Percentiles rank a stretch among this genome's conserved stretches.
These are phyloP conservation scores for Athene noctua DNA, from an alignment of 2,113 vertebrate genomes.

Conservation along the genomic window DNA sequence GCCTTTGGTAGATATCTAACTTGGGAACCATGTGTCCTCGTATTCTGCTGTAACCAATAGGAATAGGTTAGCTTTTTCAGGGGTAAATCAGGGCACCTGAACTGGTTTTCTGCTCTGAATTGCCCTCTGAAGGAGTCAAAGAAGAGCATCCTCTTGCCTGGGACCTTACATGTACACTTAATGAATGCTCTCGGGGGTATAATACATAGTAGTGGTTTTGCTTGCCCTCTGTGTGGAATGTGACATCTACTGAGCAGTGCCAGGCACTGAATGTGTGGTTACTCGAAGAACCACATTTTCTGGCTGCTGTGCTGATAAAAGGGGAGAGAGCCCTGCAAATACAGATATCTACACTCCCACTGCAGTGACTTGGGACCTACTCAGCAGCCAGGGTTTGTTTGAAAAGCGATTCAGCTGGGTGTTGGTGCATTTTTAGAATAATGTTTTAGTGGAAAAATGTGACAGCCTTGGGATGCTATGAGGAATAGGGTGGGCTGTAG, in stretches of 20 bases:
- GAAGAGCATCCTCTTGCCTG: not conserved
- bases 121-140: not conserved
- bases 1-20: not conserved
- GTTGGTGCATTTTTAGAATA: not conserved
- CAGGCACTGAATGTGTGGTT: not conserved
- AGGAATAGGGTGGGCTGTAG: not conserved
- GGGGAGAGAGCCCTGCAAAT: not conserved
- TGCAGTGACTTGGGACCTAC: not conserved
- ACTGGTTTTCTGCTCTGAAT: not conserved
- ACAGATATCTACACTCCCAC: not conserved
- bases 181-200: not conserved
- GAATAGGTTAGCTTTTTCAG: not conserved
- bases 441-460: not conserved
- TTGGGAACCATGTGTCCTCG: not conserved
- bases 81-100: not conserved
- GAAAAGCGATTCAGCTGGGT: not conserved
- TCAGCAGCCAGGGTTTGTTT: not conserved
- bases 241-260: not conserved
- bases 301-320: not conserved
- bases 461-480: not conserved
- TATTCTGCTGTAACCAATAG: not conserved
- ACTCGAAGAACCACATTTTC: not conserved
- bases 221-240: not conserved
- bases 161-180: not conserved
- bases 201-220: not conserved